Evolutionary conservation across 2,888 invertebrate species (phyloP), one percentile per base, ranked within the genome.

Genomic region (Cheiracanthium punctorium): DNA sequence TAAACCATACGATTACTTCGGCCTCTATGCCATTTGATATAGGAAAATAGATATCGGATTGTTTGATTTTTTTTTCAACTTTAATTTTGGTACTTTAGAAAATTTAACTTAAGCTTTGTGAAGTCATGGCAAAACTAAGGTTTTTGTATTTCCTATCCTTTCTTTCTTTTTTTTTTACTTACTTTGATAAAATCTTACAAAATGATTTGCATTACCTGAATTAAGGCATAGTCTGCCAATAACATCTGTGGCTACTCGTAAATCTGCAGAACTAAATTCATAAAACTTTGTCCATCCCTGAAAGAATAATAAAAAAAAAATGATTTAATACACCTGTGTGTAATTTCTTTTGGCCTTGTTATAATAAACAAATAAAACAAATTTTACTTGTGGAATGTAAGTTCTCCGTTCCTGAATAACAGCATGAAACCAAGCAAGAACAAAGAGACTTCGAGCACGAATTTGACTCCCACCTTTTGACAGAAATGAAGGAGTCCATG

Each of bases 201-300:
- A n/a, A n/a, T n/a, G n/a, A n/a, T 72, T 33, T n/a, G n/a, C 89
- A 90, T 89, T 89, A 92, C 92, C 90, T 88, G 91, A 89, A 89
- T 90, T 90, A 67, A 90, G 89, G 88, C 92, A 93, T 24, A 93
- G 90, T 75, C 92, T 91, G 89, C 94, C 93, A 75, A 94, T 93
- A 64, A 95, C 92, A 88, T 95, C 94, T 52, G 94, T 93, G 0
- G 95, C 95, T 4, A 96, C 95, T 74, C 94, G 93, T 0, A 97
- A 92, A 91, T 97, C 97, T 0, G 95, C 94, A 90, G 95, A 95
- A 75, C 95, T 95, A 92, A 97, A 97, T 91, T 97, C 97, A 92
- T 98, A 97, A 91, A 94, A 94, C 91, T 95, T 96, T 0, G 95
- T 95, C 97, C 97, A 97, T 0, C 97, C 96, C 93, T 97, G 89